Evolutionary conservation across 1,140 invertebrate species (phyloP).

Genomic region (Caenorhabditis brenneri): DNA sequence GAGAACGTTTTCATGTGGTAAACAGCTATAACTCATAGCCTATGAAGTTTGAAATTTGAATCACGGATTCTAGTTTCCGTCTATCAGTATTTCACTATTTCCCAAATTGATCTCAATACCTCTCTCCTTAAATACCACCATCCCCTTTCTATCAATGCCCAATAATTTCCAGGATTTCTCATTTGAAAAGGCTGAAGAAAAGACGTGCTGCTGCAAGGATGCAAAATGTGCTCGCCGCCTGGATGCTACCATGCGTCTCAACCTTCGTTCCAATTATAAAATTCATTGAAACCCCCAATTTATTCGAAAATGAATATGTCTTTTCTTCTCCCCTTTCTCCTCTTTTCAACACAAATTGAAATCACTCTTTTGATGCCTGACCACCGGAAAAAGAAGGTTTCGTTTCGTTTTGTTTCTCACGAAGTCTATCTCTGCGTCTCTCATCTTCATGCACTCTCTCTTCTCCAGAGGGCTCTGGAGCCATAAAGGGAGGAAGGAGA

Average conservation of each 20-base stretch:
- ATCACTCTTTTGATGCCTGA: neutral
- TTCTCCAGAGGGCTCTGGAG: neutral
- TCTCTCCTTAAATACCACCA: too few relatives aligned
- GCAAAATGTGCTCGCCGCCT: slow-evolving; percentile 1
- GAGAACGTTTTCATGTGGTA: too few relatives aligned
- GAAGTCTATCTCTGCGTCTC: neutral
- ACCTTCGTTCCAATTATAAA: slow-evolving; percentile 20
- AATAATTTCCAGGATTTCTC: slow-evolving; percentile 35
- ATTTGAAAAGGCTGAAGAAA: slow-evolving; percentile 12
- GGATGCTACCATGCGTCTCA: slow-evolving; percentile 21
- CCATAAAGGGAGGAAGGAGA: neutral
- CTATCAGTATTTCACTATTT: too few relatives aligned
- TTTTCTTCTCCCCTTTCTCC: neutral
- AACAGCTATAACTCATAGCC: too few relatives aligned
- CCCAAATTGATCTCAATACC: too few relatives aligned
- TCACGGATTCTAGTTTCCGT: too few relatives aligned
- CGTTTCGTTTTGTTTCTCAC: slow-evolving; percentile 31
- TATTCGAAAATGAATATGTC: neutral
- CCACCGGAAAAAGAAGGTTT: neutral
- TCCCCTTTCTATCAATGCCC: too few relatives aligned
- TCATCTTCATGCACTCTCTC: neutral
- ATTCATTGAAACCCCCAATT: neutral
- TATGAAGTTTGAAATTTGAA: too few relatives aligned
- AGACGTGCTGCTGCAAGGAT: slow-evolving; percentile 23
- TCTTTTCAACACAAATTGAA: neutral